Base-by-base conservation (phyloP, 1,140 invertebrate genomes). In the Triops cancriformis region DNA sequence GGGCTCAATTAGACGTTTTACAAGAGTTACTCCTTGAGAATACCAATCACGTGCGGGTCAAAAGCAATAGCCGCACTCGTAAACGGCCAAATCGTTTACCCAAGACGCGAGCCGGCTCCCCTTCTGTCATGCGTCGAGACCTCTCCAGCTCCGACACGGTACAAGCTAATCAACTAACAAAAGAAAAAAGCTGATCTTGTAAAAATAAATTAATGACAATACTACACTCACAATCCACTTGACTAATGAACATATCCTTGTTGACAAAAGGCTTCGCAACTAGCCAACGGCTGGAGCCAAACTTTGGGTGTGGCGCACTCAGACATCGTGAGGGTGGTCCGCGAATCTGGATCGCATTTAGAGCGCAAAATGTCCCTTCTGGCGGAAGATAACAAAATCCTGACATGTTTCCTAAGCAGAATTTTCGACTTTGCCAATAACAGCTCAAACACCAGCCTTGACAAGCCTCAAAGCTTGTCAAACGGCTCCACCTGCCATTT, bases 381-480 rank as follows among this genome's bases (percentile, higher is more conserved):
- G 77, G 72, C 77, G 27, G 74, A 42, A 27, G 77, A 78, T 28
- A 78, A 78, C 74, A 73, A 73, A 73, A 72, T 78, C 23, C 51
- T 78, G 28, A 74, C 77, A 6, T 78, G 77, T 43, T 73, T 73
- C 41, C 23, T 78, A 27, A 45, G 41, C 14, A 42, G 43, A n/a
- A 42, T 78, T 31, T 74, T 78, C 64, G 73, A 74, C 12, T 37
- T 26, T 14, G 43, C 26, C 42, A 64, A 64, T 14, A 64, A 64
- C 7, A 64, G 18, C 23, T 64, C 23, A 23, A 18, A 18, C 18
- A 18, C 14, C 51, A 64, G 51, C 51, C 51, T 64, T 64, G 51
- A 23, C 14, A 64, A 64, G 14, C 18, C 23, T 23, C 51, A 64
- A 18, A 64, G 51, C 51, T 64, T 64, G 51, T 64, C n/a, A 64